These are phyloP conservation scores for Uropetala carovei DNA, from an alignment of 2,888 invertebrate genomes.

Conservation along the genomic window DNA sequence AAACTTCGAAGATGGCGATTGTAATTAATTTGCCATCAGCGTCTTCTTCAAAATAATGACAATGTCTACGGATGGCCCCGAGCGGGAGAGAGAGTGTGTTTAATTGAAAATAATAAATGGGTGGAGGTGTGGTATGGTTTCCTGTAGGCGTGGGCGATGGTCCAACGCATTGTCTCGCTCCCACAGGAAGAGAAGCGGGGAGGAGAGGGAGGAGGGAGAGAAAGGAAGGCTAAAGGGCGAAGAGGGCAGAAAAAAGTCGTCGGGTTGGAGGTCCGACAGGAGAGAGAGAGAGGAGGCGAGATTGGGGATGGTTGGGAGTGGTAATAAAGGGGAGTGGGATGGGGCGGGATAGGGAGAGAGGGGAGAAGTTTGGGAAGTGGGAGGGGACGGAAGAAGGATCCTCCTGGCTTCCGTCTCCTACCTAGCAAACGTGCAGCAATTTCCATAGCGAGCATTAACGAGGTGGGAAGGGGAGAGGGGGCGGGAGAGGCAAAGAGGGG, in stretches of 20 bases:
- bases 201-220: not conserved
- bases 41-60: conserved; percentile 7
- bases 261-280: not conserved
- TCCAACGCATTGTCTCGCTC: conserved; percentile 52
- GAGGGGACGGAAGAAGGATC: conserved; percentile 33
- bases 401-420: conserved; percentile 51
- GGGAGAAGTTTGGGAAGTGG: conserved; percentile 16
- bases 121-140: conserved; percentile 56
- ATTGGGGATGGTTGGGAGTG: conserved; percentile 20
- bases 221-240: conserved; percentile 11
- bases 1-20: not conserved
- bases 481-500: not conserved
- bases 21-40: conserved; percentile 19
- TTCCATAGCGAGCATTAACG: conserved; percentile 63
- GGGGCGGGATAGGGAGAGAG: no score
- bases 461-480: not conserved
- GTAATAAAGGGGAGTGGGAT: conserved; percentile 18
- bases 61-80: not conserved
- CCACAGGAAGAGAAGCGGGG: conserved; percentile 28
- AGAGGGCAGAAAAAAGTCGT: conserved; percentile 41
- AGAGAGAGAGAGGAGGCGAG: not conserved
- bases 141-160: conserved; percentile 55
- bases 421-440: conserved; percentile 55
- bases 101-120: conserved; percentile 39
- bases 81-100: not conserved